Base-by-base conservation (phyloP, 2,888 invertebrate species). In the Temnothorax unifasciatus region DNA sequence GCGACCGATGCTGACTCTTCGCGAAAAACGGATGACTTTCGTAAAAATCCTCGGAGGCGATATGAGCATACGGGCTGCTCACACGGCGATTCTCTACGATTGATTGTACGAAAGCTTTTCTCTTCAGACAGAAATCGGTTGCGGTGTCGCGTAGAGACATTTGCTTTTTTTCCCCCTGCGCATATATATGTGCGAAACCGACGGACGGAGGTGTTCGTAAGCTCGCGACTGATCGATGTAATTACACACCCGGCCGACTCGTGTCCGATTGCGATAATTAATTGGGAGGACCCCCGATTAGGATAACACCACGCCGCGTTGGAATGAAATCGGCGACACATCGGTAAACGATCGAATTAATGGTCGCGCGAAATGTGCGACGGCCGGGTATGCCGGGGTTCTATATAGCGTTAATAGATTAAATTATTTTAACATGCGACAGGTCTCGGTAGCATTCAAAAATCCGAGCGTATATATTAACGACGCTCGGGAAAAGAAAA, bases 81-180 rank as follows among this genome's bases (percentile, higher is more conserved):
- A 63, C 84, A 82, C 88, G 90, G 82, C 86, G 83, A 79, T 86
- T 91, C 85, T 91, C 93, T 94, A 93, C 92, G 86, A 92, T 93
- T 93, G 93, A 94, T 94, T 94, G 94, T 94, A 93, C 94, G 93
- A 93, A 93, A 94, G 93, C 93, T 93, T 92, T 92, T 90, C 89
- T 90, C 85, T 81, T 85, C 76, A 69, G 83, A 52, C 61, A 83
- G 83, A 83, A 81, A 84, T 63, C 50, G 82, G 82, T 84, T 81
- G 82, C 82, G 71, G 50, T 81, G 69, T 82, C 68, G 71, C 68
- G 47, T 64, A 57, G 64, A 57, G 64, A 57, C 29, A 25, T 75
- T 54, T 66, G 47, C 41, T 18, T 21, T n/a, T 38, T 41, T 29
- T 15, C 64, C 9, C n/a, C 9, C 9, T 8, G 8, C 41, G 1